phyloP scores from a whole-genome alignment of 2,797 vertebrate genomes.

The Podargus strigoides region DNA sequence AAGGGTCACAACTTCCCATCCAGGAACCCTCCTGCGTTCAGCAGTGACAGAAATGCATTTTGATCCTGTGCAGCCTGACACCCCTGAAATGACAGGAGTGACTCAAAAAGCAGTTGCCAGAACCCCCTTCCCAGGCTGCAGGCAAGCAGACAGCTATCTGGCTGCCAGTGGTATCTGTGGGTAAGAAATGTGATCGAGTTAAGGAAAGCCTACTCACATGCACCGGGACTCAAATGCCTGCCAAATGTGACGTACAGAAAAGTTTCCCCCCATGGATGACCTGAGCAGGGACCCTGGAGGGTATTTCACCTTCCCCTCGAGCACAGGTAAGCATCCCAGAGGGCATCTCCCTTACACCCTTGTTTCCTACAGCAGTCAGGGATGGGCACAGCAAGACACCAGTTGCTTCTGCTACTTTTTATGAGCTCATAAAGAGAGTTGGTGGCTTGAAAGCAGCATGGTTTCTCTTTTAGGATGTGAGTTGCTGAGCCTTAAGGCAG shows the following conservation, averaged over 20 bases:
- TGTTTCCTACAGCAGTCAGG: background rate
- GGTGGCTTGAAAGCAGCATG: background rate
- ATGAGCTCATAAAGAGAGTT: background rate
- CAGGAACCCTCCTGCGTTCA: background rate
- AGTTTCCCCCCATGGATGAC: background rate
- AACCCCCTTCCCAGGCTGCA: background rate
- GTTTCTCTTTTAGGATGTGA: background rate
- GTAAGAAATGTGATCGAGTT: background rate
- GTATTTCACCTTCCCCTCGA: background rate
- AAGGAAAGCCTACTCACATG: background rate
- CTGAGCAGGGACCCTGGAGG: background rate
- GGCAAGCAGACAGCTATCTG: background rate
- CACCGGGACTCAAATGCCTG: background rate
- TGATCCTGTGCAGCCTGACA: background rate
- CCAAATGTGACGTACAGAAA: background rate
- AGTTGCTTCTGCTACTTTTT: background rate
- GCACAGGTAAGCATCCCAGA: accelerated
- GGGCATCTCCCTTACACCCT: background rate
- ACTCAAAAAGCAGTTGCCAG: background rate
- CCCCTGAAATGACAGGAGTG: background rate
- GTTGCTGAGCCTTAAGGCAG: background rate
- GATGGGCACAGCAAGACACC: background rate
- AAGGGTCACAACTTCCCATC: background rate
- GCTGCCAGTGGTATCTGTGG: background rate
- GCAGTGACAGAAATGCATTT: background rate